Evolutionary conservation across 2,797 vertebrate genomes (phyloP).

Genomic region (Molossus molossus): DNA sequence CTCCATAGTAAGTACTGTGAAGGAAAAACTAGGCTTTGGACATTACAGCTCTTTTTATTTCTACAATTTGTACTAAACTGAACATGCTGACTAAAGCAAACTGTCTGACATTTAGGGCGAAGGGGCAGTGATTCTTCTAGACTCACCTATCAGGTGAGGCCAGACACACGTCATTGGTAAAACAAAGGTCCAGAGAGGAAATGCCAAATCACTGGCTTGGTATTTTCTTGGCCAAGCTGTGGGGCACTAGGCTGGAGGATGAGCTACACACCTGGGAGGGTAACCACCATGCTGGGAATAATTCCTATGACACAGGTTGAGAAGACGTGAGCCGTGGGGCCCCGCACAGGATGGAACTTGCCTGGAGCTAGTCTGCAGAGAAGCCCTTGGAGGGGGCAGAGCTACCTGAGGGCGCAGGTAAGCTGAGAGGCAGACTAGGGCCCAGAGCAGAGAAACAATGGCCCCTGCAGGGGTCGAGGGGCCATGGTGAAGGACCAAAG

Average conservation of each 20-base stretch:
- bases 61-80: neutral
- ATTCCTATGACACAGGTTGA: slow-evolving; percentile 6
- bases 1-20: slow-evolving; percentile 24
- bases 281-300: neutral
- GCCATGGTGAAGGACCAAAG: neutral
- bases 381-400: neutral
- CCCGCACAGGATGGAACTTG: slow-evolving; percentile 2
- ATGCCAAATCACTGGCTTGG: neutral
- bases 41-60: neutral
- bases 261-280: neutral
- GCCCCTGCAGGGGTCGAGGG: neutral
- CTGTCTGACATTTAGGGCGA: neutral
- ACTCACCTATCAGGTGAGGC: neutral
- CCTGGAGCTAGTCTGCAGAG: neutral
- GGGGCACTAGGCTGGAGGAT: neutral
- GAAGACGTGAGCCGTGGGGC: neutral
- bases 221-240: neutral
- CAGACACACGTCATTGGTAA: neutral
- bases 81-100: neutral
- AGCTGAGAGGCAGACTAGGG: neutral
- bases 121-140: neutral
- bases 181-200: neutral
- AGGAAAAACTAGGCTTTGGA: neutral
- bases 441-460: neutral
- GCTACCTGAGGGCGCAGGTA: neutral